Evolutionary conservation across 1,140 invertebrate genomes (phyloP), one percentile per base, ranked within the genome.

Genomic region (Drosophila murphyi): DNA sequence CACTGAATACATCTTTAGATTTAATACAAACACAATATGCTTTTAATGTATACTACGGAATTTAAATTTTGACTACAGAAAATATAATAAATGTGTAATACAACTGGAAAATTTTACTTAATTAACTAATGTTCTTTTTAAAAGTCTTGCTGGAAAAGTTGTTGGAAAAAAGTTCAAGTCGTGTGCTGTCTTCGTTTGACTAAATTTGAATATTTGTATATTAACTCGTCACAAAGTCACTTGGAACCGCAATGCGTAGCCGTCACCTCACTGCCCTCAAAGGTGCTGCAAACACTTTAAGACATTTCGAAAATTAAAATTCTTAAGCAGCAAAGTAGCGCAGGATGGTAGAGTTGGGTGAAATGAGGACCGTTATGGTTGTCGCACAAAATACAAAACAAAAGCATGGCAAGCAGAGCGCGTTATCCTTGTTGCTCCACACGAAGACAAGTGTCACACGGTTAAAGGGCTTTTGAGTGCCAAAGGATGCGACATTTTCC

Each of bases 251-350:
- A 31, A 28, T 41, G 45, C 54, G 29, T 52, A 64, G 31, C 10
- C 20, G 28, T 41, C 39, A 10, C 39, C 20, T 20, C 8, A 41
- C 39, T n/a, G 39, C 39, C 37, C 28, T 10, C 31, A 12, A 6
- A 39, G 54, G 32, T 39, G 50, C 10, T 56, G 39, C 35, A 59
- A 45, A 20, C 47, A 59, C 47, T 56, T 35, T 3, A 32, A 70
- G 48, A 56, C 68, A 73, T 80, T 83, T 80, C n/a, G 10, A 51
- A 80, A 86, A 86, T 83, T 80, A 80, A 83, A 83, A 85, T 83
- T 85, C 67, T 69, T 55, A 43, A 69, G 72, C 62, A 48, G 39
- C 28, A 52, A 7, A 35, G 0, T 4, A 20, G 35, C 3, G 3
- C 8, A 56, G 28, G 34, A 4, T 35, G 35, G 35, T 3, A 5